Conservation (phyloP, 1,140 invertebrate genomes). For the Zaprionus ghesquierei region DNA sequence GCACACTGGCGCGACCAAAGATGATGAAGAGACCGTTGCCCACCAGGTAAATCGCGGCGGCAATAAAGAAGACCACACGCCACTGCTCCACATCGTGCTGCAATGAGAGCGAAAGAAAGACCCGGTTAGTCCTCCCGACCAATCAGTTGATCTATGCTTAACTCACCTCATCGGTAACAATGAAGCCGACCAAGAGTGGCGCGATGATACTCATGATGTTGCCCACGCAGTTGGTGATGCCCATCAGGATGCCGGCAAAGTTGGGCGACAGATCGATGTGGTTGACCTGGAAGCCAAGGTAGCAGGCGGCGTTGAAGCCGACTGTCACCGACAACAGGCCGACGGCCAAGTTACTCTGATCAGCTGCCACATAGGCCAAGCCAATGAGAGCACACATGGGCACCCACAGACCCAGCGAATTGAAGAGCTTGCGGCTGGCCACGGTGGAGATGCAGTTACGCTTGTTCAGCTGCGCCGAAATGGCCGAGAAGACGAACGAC, state of each 20-base stretch:
- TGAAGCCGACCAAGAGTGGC: constrained; percentile 86
- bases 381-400: constrained; percentile 86
- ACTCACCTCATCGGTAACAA: constrained; percentile 87
- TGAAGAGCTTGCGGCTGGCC: constrained; percentile 87
- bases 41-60: constrained; percentile 87
- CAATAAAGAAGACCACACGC: constrained; percentile 90
- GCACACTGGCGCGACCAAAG: constrained; percentile 86
- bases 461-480: constrained; percentile 85
- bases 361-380: constrained; percentile 85
- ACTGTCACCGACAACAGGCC: constrained; percentile 87
- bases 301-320: constrained; percentile 89
- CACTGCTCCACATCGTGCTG: constrained; percentile 86
- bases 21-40: constrained; percentile 88
- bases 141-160: not conserved
- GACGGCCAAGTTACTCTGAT: constrained; percentile 84
- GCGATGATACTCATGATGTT: constrained; percentile 90
- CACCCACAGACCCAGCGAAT: constrained; percentile 86
- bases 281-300: constrained; percentile 88
- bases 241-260: constrained; percentile 87
- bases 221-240: constrained; percentile 90
- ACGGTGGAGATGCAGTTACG: constrained; percentile 84
- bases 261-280: constrained; percentile 91
- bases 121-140: not conserved
- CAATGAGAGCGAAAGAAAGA: not conserved
- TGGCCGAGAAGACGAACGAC: constrained; percentile 85